phyloP scores from a whole-genome alignment of 2,888 invertebrate species.

The Eutolmus rufibarbis region DNA sequence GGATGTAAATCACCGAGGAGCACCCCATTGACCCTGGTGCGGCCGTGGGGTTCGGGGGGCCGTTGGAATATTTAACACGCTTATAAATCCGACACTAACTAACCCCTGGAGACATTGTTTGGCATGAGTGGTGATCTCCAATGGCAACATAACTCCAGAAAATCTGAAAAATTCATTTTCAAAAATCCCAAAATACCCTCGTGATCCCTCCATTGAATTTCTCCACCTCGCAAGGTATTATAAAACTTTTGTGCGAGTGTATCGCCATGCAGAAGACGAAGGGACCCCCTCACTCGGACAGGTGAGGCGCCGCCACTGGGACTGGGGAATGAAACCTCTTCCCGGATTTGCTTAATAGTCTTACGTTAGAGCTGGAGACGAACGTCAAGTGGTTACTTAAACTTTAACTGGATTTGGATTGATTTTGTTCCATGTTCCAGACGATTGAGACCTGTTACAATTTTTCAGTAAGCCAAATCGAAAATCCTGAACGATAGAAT shows the following conservation, averaged over 20 bases:
- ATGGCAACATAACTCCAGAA: neutral
- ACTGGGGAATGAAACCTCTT: neutral
- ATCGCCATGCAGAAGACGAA: neutral
- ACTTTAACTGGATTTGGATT: neutral
- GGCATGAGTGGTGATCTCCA: neutral
- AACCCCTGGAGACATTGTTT: neutral
- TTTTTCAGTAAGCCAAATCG: neutral
- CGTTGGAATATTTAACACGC: neutral
- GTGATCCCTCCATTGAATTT: neutral
- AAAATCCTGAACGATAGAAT: neutral
- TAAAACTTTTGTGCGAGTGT: neutral
- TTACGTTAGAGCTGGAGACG: neutral
- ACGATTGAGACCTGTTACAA: neutral
- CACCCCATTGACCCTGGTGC: neutral
- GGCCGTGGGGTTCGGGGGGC: neutral
- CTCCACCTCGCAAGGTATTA: neutral
- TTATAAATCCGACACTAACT: neutral
- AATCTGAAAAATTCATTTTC: neutral
- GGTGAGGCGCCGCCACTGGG: neutral
- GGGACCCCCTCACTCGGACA: neutral
- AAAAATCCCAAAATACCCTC: neutral
- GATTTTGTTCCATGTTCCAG: neutral
- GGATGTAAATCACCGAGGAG: neutral
- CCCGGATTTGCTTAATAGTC: neutral
- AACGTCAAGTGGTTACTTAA: neutral